Base-by-base conservation (phyloP, 2,888 invertebrate species). In the Drosophila borborema region DNA sequence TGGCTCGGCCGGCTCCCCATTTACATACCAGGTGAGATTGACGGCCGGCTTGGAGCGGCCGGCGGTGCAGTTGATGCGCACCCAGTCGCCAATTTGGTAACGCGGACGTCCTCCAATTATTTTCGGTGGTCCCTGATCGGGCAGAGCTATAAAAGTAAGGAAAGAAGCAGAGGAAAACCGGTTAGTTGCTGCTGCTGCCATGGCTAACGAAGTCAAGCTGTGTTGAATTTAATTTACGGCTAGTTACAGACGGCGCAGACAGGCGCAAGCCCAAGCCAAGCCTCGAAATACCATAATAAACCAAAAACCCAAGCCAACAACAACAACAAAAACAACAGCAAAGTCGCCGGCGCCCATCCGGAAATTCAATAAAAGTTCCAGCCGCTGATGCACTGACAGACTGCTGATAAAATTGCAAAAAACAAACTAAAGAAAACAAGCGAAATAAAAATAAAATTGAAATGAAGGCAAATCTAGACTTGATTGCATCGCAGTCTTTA, bases 31-130 rank as follows among this genome's bases (percentile, higher is more conserved):
- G 51, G 94, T 93, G 72, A 95, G 92, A 59, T 94, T 92, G 34
- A 95, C 95, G 10, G 95, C 94, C 10, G 95, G 95, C 80, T 94
- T 94, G 51, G 95, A 95, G 62, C 94, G 93, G 3, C 95, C 95
- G 8, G 95, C 95, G n/a, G 95, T 95, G 91, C 95, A 95, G 89
- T 95, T 95, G 80, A 95, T 94, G 49, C 94, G 93, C 56, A 95
- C 95, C 79, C 93, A 93, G 81, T 95, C 95, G 14, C 95, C 95
- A 56, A 94, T 93, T 90, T 94, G 94, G 90, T 95, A 95, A 23
- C 95, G 93, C 2, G 94, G 93, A 74, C 94, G 93, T 8, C 94
- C 94, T 7, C 95, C 95, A 20, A 92, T 93, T 85, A 95, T 95
- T 86, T 89, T 91, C 49, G 93, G 93, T n/a, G 95, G 95, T 31